Evolutionary conservation across 2,797 vertebrate species (phyloP).

Genomic region (Neosalanx taihuensis): DNA sequence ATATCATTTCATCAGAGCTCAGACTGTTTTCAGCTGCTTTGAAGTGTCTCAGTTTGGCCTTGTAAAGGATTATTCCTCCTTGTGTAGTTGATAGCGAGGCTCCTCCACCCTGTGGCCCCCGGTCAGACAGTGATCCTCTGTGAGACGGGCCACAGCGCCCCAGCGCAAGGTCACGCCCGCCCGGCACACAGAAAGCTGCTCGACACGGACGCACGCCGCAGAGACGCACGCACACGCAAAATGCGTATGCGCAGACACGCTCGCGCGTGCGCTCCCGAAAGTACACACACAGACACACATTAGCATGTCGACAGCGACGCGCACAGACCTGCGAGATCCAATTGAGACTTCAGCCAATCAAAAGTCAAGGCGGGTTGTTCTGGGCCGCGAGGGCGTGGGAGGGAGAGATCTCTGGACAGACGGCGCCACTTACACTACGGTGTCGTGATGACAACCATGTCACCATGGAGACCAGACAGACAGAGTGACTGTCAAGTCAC

Average conservation of each 20-base stretch:
- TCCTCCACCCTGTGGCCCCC: slow-evolving; percentile 13
- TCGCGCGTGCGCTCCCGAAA: neutral
- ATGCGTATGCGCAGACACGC: too few species aligned
- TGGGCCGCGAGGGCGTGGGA: neutral
- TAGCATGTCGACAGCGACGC: slow-evolving; percentile 35
- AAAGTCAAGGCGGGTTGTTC: neutral
- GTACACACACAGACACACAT: slow-evolving; percentile 27
- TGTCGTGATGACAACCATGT: neutral
- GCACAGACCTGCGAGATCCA: neutral
- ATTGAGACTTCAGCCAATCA: neutral
- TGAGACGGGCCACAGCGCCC: neutral
- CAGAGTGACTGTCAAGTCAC: neutral
- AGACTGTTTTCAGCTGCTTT: slow-evolving; percentile 26
- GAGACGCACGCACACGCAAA: too few species aligned
- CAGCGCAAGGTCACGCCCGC: neutral
- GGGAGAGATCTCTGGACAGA: neutral
- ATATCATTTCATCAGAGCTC: slow-evolving; percentile 39
- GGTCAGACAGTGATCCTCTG: slow-evolving; percentile 13
- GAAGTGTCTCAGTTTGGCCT: slow-evolving; percentile 20
- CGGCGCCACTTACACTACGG: neutral
- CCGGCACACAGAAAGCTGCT: neutral
- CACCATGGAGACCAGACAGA: neutral
- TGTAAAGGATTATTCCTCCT: slow-evolving; percentile 6
- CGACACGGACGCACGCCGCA: neutral
- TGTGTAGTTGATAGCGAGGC: slow-evolving; percentile 15